Base-by-base conservation (phyloP, 1,140 invertebrate genomes). In the Heliconius hermathena region DNA sequence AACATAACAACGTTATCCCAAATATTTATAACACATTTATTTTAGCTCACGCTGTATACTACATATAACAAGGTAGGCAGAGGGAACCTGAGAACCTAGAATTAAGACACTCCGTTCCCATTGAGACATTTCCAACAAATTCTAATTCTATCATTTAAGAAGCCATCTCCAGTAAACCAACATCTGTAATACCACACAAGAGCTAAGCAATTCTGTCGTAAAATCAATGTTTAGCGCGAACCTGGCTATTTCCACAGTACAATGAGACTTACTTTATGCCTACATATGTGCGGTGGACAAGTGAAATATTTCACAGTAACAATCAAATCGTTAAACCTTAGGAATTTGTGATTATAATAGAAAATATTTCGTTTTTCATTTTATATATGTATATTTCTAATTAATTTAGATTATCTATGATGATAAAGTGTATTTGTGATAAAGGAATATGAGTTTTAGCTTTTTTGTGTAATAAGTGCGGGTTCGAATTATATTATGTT, bases 161-260 rank as follows among this genome's bases (percentile, higher is more conserved):
- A 22, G 54, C n/a, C 84, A 60, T 41, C 81, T 88, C 88, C 76
- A 88, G 77, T 60, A 8, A 8, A 29, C 9, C 60, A 66, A 73
- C 13, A 52, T 84, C 80, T 20, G 52, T 38, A 80, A 82, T 87
- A 73, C 83, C 85, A 89, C 88, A 90, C 86, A 87, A 79, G 87
- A 76, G 80, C 81, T 74, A 85, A 84, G 76, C 78, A 79, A 83
- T 82, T 85, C 84, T 88, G 88, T 90, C 88, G 88, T 91, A 92
- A 90, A 92, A 89, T 83, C 86, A 89, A 91, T 91, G 90, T 90
- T 91, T 90, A 89, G 89, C 85, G 85, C 87, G 83, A 82, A 84
- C 83, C 85, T 72, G 78, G 79, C 81, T 83, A 87, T 89, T 90
- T 83, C 81, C 81, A 81, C 81, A 81, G 80, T 81, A 90, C 88